phyloP scores from a whole-genome alignment of 2,113 vertebrate species.

The Antidorcas marsupialis region DNA sequence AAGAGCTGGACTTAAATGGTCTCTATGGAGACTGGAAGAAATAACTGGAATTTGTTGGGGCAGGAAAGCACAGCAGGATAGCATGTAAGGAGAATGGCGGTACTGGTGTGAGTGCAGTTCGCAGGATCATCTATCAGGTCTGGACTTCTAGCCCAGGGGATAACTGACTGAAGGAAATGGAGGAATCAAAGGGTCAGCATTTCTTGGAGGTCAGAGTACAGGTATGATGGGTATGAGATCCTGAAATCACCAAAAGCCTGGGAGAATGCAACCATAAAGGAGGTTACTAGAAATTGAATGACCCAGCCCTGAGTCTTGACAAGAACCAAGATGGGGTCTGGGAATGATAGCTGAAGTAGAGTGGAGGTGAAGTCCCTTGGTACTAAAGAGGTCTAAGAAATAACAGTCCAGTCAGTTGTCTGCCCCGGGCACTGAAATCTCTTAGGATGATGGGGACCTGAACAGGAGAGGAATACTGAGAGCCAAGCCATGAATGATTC shows the following conservation, averaged over 20 bases:
- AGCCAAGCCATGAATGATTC: neutral
- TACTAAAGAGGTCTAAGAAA: neutral
- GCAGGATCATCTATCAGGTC: neutral
- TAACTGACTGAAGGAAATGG: neutral
- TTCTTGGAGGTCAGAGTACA: neutral
- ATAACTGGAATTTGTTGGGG: neutral
- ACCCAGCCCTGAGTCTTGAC: neutral
- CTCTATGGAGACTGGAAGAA: neutral
- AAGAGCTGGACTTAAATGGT: neutral
- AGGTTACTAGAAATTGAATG: neutral
- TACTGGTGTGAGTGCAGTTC: neutral
- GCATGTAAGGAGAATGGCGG: neutral
- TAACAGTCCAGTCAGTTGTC: neutral
- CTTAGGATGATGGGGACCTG: neutral
- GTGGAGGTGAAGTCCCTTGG: neutral
- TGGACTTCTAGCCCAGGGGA: neutral
- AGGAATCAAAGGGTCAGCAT: neutral
- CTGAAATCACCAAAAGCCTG: neutral
- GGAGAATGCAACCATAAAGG: neutral
- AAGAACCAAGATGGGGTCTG: neutral
- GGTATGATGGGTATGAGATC: neutral
- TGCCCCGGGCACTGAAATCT: neutral
- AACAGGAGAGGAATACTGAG: neutral
- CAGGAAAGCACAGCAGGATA: neutral
- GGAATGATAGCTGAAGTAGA: neutral